Percentiles rank a stretch among this genome's conserved stretches.
These are phyloP conservation scores for Lepetodrilus schrolli DNA, from an alignment of 2,888 invertebrate genomes.

Conservation along the genomic window DNA sequence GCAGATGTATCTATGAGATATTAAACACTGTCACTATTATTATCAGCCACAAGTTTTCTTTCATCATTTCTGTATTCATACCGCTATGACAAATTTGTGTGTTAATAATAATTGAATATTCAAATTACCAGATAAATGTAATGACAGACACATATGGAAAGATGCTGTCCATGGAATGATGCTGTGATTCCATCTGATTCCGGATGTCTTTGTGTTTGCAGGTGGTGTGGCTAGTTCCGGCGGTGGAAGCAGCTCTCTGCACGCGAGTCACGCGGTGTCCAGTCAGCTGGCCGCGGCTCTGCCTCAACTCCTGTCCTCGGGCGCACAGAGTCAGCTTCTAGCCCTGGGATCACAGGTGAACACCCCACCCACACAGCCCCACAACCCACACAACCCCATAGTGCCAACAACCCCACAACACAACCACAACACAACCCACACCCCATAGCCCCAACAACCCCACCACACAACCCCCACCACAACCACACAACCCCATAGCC, in stretches of 20 bases:
- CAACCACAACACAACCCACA: no score
- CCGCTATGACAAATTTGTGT: no score
- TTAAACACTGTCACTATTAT: background rate
- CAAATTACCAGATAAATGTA: no score
- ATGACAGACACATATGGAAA: no score
- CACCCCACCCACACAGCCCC: background rate
- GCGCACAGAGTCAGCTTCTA: slow-evolving; percentile 74
- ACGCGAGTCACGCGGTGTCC: slow-evolving; percentile 49
- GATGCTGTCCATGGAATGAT: no score
- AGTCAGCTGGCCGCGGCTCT: slow-evolving; percentile 62
- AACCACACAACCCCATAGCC: no score
- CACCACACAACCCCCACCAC: no score
- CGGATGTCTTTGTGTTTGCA: background rate
- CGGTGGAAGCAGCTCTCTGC: slow-evolving; percentile 22
- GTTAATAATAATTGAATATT: no score
- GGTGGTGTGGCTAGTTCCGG: slow-evolving; percentile 15
- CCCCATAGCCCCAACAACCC: no score
- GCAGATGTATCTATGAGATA: background rate
- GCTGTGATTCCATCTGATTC: background rate
- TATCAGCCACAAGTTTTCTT: background rate
- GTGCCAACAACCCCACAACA: no score
- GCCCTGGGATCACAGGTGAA: slow-evolving; percentile 74
- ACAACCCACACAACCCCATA: no score
- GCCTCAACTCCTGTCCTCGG: slow-evolving; percentile 65
- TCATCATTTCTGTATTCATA: no score